Percentiles rank a stretch among this genome's conserved stretches.
These are phyloP conservation scores for Polypterus senegalus DNA, from an alignment of 2,113 vertebrate genomes.

Conservation along the genomic window DNA sequence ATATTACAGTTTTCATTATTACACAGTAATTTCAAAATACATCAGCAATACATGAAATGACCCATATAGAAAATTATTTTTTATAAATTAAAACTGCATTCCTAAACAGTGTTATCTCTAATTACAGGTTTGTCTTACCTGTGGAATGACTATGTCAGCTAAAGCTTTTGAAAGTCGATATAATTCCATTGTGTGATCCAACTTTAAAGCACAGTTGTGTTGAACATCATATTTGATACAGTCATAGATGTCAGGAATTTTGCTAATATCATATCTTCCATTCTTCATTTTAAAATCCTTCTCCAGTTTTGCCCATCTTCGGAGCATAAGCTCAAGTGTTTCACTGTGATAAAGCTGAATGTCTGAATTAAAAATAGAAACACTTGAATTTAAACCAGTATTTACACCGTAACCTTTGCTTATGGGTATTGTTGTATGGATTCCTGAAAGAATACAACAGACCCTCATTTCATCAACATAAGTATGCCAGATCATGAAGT, in stretches of 20 bases:
- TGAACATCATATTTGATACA: slow-evolving; percentile 84
- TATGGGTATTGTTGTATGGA: too few relatives aligned
- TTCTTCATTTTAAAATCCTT: slow-evolving; percentile 86
- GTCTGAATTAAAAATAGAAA: slow-evolving; percentile 37
- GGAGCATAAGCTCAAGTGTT: slow-evolving; percentile 74
- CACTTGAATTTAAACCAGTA: too few relatives aligned
- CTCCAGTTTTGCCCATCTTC: slow-evolving; percentile 75
- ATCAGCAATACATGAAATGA: not conserved
- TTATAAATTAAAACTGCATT: not conserved
- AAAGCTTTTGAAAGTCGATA: slow-evolving; percentile 76
- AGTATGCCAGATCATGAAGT: too few relatives aligned
- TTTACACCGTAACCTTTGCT: too few relatives aligned
- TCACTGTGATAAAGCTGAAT: slow-evolving; percentile 83
- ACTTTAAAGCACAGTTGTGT: slow-evolving; percentile 70
- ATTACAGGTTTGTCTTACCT: slow-evolving; percentile 42
- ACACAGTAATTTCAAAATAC: not conserved
- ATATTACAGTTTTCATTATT: too few relatives aligned
- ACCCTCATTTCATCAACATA: too few relatives aligned
- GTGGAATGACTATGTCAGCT: slow-evolving; percentile 80
- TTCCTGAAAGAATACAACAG: too few relatives aligned
- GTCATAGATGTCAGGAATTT: slow-evolving; percentile 82
- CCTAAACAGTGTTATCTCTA: too few relatives aligned
- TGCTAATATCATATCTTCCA: slow-evolving; percentile 77
- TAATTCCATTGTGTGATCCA: slow-evolving; percentile 75
- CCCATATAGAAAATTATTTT: not conserved